Percentiles rank a stretch among this genome's conserved stretches.
Evolutionary conservation across 2,797 vertebrate genomes (phyloP).

Genomic region (Alauda arvensis): DNA sequence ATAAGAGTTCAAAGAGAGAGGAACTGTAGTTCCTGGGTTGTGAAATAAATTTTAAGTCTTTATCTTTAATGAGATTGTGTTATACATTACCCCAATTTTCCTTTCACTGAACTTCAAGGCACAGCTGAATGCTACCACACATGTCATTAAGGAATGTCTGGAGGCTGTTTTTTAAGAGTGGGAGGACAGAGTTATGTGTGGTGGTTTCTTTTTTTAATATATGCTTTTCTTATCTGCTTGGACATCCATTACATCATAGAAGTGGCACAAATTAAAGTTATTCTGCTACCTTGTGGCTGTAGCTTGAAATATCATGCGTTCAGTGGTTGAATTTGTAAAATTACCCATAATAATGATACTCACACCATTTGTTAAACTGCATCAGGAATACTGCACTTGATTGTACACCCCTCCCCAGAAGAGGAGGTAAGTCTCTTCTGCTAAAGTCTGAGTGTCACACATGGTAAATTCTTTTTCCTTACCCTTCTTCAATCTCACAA

Average conservation of each 20-base stretch:
- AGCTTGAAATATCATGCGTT: slow-evolving; percentile 44
- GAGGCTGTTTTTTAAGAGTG: background rate
- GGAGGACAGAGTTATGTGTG: background rate
- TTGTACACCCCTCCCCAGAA: background rate
- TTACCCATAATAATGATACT: background rate
- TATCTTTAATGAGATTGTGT: background rate
- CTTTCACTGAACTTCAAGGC: background rate
- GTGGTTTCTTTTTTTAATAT: background rate
- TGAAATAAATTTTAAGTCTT: background rate
- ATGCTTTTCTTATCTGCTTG: background rate
- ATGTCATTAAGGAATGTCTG: slow-evolving; percentile 6
- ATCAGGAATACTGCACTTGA: background rate
- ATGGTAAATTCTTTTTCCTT: background rate
- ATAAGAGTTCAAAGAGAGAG: background rate
- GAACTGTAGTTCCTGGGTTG: background rate
- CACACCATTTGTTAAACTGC: background rate
- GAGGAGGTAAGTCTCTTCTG: background rate
- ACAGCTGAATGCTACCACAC: background rate
- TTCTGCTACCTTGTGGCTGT: slow-evolving; percentile 68
- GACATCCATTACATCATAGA: background rate
- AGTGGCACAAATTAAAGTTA: slow-evolving; percentile 52
- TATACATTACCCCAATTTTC: background rate
- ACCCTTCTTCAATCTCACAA: background rate
- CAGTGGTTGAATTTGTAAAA: background rate
- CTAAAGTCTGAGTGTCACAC: background rate